Conservation (phyloP, 2,797 vertebrate species). For the Sebastiscus albofasciatus region DNA sequence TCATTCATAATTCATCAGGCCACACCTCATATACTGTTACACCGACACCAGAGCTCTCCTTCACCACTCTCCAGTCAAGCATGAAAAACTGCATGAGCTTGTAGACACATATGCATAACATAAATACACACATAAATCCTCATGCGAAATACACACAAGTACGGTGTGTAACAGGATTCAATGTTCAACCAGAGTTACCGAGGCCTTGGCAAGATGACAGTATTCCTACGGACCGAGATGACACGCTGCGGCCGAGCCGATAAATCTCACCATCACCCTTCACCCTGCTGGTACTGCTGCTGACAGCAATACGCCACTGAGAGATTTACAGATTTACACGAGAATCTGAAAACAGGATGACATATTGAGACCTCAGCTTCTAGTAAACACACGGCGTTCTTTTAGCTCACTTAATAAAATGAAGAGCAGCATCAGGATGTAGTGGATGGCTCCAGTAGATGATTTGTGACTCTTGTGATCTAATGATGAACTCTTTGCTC, state of each 20-base stretch:
- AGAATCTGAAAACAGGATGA: conserved; percentile 41
- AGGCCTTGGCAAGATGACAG: conserved; percentile 50
- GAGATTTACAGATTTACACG: conserved; percentile 47
- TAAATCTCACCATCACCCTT: conserved; percentile 58
- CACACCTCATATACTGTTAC: conserved; percentile 56
- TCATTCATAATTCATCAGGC: conserved; percentile 70
- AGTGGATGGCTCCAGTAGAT: neutral
- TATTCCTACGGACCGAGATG: conserved; percentile 25
- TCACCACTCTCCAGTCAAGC: conserved; percentile 1
- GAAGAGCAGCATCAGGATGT: conserved; percentile 19
- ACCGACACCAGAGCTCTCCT: conserved; percentile 24
- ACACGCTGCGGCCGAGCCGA: conserved; percentile 44
- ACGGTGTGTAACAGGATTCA: conserved; percentile 11
- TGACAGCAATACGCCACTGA: conserved; percentile 18
- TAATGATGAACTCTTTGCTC: neutral
- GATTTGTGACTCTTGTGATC: conserved; percentile 4
- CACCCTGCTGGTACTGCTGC: conserved; percentile 34
- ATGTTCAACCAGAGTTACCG: conserved; percentile 16
- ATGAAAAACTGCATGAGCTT: neutral
- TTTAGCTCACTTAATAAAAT: conserved; percentile 46
- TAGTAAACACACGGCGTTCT: conserved; percentile 9
- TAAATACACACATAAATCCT: conserved; percentile 19
- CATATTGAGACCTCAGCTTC: conserved; percentile 32
- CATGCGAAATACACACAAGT: neutral
- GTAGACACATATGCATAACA: conserved; percentile 2